A percentile compares a stretch with the other conserved stretches of the same genome.
Evolutionary conservation across 2,113 vertebrate genomes (phyloP).

Genomic region (Cariama cristata): DNA sequence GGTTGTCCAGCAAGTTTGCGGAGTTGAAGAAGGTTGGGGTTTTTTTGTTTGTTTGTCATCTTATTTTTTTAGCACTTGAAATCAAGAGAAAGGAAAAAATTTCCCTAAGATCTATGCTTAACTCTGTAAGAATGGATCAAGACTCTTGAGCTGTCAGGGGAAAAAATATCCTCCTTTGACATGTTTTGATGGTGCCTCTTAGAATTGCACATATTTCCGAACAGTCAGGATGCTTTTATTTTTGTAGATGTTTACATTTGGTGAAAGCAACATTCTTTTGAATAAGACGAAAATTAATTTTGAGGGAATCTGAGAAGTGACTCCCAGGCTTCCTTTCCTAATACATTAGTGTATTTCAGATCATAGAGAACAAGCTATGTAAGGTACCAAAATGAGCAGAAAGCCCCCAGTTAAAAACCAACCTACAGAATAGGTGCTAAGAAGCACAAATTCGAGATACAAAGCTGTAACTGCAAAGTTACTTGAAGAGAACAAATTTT

Average conservation of each 20-base stretch:
- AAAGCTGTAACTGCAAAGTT: background rate
- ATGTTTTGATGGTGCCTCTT: background rate
- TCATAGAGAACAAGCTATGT: background rate
- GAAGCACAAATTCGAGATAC: background rate
- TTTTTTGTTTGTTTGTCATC: rapidly evolving
- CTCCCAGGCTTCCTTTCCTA: background rate
- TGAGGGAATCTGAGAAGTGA: background rate
- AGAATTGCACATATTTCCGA: background rate
- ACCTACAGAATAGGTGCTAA: background rate
- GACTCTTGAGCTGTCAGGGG: background rate
- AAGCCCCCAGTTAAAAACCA: background rate
- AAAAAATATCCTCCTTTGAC: background rate
- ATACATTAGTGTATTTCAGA: background rate
- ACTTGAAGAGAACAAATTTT: background rate
- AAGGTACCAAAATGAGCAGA: background rate
- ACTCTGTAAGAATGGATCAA: background rate
- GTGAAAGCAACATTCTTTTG: background rate
- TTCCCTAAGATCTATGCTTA: background rate
- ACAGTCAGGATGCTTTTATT: background rate
- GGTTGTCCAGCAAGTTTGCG: background rate
- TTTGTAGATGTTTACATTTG: background rate
- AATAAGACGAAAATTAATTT: background rate
- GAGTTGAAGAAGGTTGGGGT: background rate
- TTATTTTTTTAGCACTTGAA: background rate
- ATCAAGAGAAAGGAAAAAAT: background rate